Percentiles rank a stretch among this genome's conserved stretches.
phyloP scores from a whole-genome alignment of 1,140 invertebrate genomes.

The Drosophila fuyamai region DNA sequence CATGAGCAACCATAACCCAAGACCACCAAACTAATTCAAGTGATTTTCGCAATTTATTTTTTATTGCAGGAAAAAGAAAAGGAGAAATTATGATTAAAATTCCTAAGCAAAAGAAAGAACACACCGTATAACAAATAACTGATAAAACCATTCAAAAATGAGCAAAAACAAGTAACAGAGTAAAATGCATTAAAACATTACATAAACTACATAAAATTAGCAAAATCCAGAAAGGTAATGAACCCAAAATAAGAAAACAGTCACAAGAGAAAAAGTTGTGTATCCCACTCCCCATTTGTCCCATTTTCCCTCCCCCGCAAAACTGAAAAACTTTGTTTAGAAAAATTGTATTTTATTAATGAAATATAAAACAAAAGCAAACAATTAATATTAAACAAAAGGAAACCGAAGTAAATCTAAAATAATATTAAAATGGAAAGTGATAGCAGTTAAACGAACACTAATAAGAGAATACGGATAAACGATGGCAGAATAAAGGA shows the following conservation, averaged over 20 bases:
- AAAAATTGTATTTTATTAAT: conserved; percentile 71
- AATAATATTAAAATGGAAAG: conserved; percentile 67
- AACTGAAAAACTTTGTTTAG: conserved; percentile 67
- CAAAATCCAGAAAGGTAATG: conserved; percentile 41
- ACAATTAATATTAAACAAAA: conserved; percentile 56
- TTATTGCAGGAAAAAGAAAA: conserved; percentile 84
- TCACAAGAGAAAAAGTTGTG: conserved; percentile 38
- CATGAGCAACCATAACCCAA: conserved; percentile 27
- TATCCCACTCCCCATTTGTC: conserved; percentile 5
- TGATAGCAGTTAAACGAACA: conserved; percentile 78
- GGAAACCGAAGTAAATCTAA: conserved; percentile 29
- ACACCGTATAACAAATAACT: conserved; percentile 50
- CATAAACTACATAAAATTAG: conserved; percentile 62
- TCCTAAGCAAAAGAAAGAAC: conserved; percentile 61
- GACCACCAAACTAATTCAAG: conserved; percentile 41
- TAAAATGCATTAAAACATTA: conserved; percentile 60
- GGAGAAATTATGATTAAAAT: conserved; percentile 85
- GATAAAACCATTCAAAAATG: conserved; percentile 51
- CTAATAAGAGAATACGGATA: conserved; percentile 50
- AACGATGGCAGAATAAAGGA: conserved; percentile 36
- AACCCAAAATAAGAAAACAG: conserved; percentile 17
- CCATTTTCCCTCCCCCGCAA: conserved; percentile 6
- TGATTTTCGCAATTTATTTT: conserved; percentile 70
- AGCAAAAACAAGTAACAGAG: conserved; percentile 40
- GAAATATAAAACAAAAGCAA: conserved; percentile 39